Evolutionary conservation across 2,888 invertebrate species (phyloP), one percentile per base, ranked within the genome.

Genomic region (Choreutis nemorana): DNA sequence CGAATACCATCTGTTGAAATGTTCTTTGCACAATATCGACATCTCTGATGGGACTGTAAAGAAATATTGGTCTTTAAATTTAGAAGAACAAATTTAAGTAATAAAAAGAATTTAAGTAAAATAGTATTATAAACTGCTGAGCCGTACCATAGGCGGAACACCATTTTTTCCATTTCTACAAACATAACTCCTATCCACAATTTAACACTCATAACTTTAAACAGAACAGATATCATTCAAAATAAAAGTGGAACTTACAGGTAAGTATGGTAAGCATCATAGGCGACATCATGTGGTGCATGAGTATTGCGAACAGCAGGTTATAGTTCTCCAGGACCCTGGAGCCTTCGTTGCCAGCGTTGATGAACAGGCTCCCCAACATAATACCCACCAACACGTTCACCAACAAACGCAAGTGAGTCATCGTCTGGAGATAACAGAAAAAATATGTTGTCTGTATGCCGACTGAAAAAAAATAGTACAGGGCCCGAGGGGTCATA

Each of bases 281-380:
- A 0, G 91, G 89, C 2, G 91, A 88, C 89, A 92, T 91, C 81
- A 91, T 94, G 48, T 94, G 90, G 64, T 97, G 96, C 81, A 97
- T 91, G 34, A 96, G 81, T 45, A 94, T 91, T 16, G 94, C 90
- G 66, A 97, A 97, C 6, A 96, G 73, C 35, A 94, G 83, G 67
- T 92, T 92, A 48, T 91, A 93, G 62, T 92, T 93, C 49, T 91
- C 90, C 28, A 91, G 48, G 1, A 91, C 90, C 40, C 89, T 75
- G 0, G 87, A 85, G 0, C 90, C 92, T 40, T 91, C 88, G 35
- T 82, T 82, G 1, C 92, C 92, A 2, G 88, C 83, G 41, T 85
- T 80, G 46, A 87, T 83, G 61, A 90, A 93, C 20, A 93, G 68
- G 3, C 85, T 75, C 1, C 92, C 91, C 48, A 92, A 66, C 83